phyloP scores from a whole-genome alignment of 2,888 invertebrate genomes.

The Gonocerus acuteangulatus region DNA sequence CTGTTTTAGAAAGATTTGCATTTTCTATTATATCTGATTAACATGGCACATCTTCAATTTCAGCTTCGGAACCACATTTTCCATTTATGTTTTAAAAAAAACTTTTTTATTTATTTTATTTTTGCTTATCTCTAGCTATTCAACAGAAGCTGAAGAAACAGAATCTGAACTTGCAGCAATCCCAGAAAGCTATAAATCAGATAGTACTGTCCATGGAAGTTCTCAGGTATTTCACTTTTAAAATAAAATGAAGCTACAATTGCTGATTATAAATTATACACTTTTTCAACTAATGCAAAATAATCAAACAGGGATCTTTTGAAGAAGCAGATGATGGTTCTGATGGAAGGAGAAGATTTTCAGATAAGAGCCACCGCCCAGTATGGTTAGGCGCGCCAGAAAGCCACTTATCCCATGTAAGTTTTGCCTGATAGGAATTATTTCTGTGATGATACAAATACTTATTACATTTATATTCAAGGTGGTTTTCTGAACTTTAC shows the following conservation, averaged over 20 bases:
- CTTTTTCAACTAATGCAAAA: background rate
- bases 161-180: conserved; percentile 84
- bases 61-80: background rate
- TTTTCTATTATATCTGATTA: too few relatives aligned
- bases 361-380: conserved; percentile 44
- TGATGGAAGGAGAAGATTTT: conserved; percentile 38
- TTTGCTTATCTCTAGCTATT: conserved; percentile 37
- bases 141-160: conserved; percentile 68
- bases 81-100: background rate
- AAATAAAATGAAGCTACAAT: too few relatives aligned
- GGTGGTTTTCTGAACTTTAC: background rate
- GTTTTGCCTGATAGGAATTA: too few relatives aligned
- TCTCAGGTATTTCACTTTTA: conserved; percentile 52
- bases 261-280: background rate
- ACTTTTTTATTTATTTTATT: background rate
- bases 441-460: too few relatives aligned
- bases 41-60: too few relatives aligned
- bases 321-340: conserved; percentile 46
- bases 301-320: conserved; percentile 54
- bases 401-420: conserved; percentile 44
- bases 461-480: background rate
- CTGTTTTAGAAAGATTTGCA: too few relatives aligned
- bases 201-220: conserved; percentile 74
- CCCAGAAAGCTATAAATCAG: conserved; percentile 77
- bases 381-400: conserved; percentile 54